These are phyloP conservation scores for Platynereis dumerilii DNA, from an alignment of 2,888 invertebrate genomes.

Conservation along the genomic window DNA sequence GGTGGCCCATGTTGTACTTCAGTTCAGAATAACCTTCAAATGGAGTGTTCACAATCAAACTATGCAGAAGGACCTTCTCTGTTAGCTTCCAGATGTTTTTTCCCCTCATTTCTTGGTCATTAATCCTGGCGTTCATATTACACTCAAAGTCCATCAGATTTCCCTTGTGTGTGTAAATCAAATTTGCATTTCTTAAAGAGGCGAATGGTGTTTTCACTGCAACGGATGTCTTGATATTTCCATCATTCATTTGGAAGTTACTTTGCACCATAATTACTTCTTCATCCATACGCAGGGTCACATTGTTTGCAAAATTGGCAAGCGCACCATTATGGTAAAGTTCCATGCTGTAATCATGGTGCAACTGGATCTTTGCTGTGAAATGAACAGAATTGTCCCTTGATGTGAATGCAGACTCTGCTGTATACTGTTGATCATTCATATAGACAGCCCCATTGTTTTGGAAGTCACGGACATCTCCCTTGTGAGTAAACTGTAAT, in stretches of 20 bases:
- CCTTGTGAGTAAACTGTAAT: too few species aligned
- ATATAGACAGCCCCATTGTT: background rate
- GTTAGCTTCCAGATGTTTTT: too few species aligned
- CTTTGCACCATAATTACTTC: background rate
- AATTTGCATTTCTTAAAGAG: background rate
- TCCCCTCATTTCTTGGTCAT: too few species aligned
- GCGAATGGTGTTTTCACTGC: background rate
- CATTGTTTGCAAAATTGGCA: background rate
- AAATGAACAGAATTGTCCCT: background rate
- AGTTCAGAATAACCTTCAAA: too few species aligned
- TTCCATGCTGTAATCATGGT: background rate
- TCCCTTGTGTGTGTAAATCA: too few species aligned
- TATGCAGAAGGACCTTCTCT: too few species aligned
- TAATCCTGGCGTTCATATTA: too few species aligned
- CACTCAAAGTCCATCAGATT: too few species aligned
- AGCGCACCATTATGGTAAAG: background rate
- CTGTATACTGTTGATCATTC: background rate
- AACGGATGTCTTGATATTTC: constrained; percentile 21
- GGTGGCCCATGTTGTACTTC: too few species aligned
- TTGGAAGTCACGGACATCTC: too few species aligned
- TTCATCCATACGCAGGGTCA: background rate
- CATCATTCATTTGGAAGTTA: constrained; percentile 1
- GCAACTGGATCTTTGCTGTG: background rate
- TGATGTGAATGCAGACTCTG: background rate
- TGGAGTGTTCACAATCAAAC: too few species aligned